phyloP scores from a whole-genome alignment of 2,797 vertebrate species.

The Odontamblyopus rebecca region DNA sequence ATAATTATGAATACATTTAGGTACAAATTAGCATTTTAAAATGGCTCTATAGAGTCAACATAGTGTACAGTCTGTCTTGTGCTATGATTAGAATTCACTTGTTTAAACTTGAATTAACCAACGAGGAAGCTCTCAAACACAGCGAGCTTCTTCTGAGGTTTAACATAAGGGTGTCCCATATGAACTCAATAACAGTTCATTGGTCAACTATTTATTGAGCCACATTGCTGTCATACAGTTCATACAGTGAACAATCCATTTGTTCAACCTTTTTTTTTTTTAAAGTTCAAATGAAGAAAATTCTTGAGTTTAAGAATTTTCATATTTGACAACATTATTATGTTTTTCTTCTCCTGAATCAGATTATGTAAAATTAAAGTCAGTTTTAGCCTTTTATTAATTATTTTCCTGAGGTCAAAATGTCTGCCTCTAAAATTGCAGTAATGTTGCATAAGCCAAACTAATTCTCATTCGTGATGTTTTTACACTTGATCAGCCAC shows the following conservation, averaged over 20 bases:
- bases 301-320: background rate
- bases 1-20: slow-evolving; percentile 25
- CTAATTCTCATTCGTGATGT: background rate
- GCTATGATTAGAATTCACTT: background rate
- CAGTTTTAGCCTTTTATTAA: slow-evolving; percentile 1
- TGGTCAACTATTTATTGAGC: background rate
- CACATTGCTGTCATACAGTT: background rate
- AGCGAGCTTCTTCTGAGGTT: background rate
- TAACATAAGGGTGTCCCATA: background rate
- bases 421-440: background rate
- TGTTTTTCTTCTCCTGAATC: background rate
- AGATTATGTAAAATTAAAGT: background rate
- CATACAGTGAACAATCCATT: background rate
- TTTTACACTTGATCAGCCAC: background rate
- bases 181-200: background rate
- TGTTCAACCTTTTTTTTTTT: background rate
- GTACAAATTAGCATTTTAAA: slow-evolving; percentile 17
- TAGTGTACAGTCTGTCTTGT: background rate
- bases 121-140: background rate
- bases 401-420: background rate
- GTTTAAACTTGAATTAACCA: background rate
- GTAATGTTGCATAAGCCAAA: background rate
- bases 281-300: background rate
- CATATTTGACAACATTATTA: background rate
- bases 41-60: background rate